Conservation (phyloP, 2,888 invertebrate species). For the Atethmia centrago region DNA sequence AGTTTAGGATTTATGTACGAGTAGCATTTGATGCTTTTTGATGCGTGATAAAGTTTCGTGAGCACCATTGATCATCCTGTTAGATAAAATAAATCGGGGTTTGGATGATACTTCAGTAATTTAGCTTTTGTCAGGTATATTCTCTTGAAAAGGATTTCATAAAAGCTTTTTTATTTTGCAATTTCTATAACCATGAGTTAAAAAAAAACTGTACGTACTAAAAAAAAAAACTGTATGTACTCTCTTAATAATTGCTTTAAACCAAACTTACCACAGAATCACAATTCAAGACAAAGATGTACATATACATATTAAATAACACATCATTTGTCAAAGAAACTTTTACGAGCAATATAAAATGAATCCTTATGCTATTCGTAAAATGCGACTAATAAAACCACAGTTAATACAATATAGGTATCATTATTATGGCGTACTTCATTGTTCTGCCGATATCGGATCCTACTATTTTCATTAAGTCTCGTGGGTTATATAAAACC, state of each 20-base stretch:
- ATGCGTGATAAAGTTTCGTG: too few relatives aligned
- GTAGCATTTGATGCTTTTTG: constrained; percentile 8
- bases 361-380: constrained; percentile 41
- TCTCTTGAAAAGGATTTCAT: background rate
- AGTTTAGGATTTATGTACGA: constrained; percentile 21
- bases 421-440: constrained; percentile 54
- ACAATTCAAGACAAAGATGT: constrained; percentile 11
- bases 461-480: constrained; percentile 73
- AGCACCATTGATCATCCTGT: constrained; percentile 9
- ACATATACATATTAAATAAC: constrained; percentile 55
- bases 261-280: background rate
- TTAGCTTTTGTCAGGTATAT: background rate
- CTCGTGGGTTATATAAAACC: constrained; percentile 76
- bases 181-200: background rate
- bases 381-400: constrained; percentile 45
- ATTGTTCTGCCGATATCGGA: constrained; percentile 60
- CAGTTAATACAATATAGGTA: constrained; percentile 42
- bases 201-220: too few relatives aligned
- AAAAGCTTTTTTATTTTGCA: background rate
- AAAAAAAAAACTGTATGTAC: too few relatives aligned
- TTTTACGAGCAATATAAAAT: constrained; percentile 51
- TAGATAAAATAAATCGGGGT: background rate
- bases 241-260: background rate
- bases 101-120: background rate
- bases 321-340: constrained; percentile 51